These are phyloP conservation scores for Tenodera sinensis DNA, from an alignment of 2,888 invertebrate species.

Conservation along the genomic window DNA sequence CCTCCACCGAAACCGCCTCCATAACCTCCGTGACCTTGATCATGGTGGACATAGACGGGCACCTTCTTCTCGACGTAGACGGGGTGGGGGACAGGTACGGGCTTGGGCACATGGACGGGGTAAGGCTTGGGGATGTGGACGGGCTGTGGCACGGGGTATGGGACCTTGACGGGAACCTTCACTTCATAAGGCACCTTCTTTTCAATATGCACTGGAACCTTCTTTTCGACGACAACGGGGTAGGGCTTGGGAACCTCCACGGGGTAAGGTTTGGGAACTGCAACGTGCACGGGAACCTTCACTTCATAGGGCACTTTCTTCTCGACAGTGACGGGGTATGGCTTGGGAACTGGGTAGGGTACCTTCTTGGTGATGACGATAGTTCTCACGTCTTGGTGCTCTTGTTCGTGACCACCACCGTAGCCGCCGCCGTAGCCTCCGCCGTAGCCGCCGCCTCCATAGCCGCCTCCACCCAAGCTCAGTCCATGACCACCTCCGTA, in stretches of 20 bases:
- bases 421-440: not conserved
- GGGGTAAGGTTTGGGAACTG: conserved; percentile 70
- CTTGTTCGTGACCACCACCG: not conserved
- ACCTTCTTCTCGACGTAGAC: conserved; percentile 11
- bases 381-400: conserved; percentile 19
- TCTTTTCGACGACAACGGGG: conserved; percentile 35
- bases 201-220: conserved; percentile 47
- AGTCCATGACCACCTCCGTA: not conserved
- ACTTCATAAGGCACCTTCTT: conserved; percentile 25
- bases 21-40: not conserved
- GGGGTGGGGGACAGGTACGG: not conserved
- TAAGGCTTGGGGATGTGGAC: not conserved
- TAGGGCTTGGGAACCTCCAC: conserved; percentile 45
- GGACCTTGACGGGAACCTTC: conserved; percentile 54
- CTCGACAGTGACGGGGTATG: conserved; percentile 41
- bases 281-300: conserved; percentile 48
- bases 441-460: not conserved
- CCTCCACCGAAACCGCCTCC: not conserved
- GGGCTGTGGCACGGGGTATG: conserved; percentile 47
- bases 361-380: conserved; percentile 27
- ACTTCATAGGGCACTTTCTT: conserved; percentile 41
- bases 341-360: conserved; percentile 38
- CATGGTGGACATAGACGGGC: not conserved
- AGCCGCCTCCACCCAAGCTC: not conserved
- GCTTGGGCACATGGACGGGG: conserved; percentile 7